Conservation (phyloP, 1,140 invertebrate genomes). For the Dicyema japonicum region DNA sequence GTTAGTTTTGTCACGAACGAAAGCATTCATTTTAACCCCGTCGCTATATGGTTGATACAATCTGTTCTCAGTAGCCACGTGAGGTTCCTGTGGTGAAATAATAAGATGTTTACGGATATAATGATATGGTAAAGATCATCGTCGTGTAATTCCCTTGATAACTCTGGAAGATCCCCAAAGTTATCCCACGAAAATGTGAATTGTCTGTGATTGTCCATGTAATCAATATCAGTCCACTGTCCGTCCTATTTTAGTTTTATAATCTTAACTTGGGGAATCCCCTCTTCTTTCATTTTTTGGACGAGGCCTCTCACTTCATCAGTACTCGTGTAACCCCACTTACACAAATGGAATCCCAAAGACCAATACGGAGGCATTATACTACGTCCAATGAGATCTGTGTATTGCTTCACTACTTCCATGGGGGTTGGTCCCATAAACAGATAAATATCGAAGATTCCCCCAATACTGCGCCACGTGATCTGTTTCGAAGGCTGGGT, state of each 20-base stretch:
- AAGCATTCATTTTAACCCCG: conserved; percentile 33
- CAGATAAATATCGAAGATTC: conserved; percentile 15
- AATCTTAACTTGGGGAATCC: conserved; percentile 29
- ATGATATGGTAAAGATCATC: too few relatives aligned
- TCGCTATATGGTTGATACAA: conserved; percentile 36
- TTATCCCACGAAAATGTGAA: conserved; percentile 10
- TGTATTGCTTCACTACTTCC: conserved; percentile 38
- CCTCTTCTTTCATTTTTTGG: too few relatives aligned
- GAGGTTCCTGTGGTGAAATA: conserved; percentile 8
- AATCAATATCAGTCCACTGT: conserved; percentile 19
- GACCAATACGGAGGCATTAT: conserved; percentile 56
- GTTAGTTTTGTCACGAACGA: conserved; percentile 23
- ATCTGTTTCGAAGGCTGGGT: conserved; percentile 8
- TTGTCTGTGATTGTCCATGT: conserved; percentile 9
- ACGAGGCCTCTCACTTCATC: conserved; percentile 10
- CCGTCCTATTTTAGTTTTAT: conserved; percentile 28
- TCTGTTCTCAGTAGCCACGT: conserved; percentile 2
- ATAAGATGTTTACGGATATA: conserved; percentile 11
- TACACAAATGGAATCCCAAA: conserved; percentile 49
- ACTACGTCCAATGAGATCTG: conserved; percentile 33
- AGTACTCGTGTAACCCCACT: conserved; percentile 14
- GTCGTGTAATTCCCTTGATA: conserved; percentile 9
- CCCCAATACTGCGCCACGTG: conserved; percentile 12
- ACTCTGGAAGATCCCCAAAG: conserved; percentile 9
- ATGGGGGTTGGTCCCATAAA: conserved; percentile 25